phyloP scores from a whole-genome alignment of 2,113 vertebrate species.

The Spea multiplicata region DNA sequence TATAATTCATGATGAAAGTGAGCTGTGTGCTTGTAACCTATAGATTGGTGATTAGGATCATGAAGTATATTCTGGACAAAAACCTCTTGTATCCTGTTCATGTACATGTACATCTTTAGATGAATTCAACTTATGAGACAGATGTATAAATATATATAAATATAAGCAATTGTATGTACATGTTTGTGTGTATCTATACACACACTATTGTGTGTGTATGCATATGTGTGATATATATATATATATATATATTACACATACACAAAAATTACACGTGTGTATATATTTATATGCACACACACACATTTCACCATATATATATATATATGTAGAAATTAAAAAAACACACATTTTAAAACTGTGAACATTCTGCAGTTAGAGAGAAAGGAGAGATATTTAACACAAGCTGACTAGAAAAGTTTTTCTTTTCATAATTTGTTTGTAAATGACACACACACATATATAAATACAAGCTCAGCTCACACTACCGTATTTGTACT shows the following conservation, averaged over 20 bases:
- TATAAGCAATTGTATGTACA: neutral
- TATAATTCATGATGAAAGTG: neutral
- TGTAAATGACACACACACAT: conserved; percentile 69
- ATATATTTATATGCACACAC: conserved; percentile 60
- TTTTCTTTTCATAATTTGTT: conserved; percentile 75
- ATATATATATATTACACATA: conserved; percentile 68
- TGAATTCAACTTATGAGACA: conserved; percentile 71
- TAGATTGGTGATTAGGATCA: neutral
- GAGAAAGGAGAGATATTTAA: conserved; percentile 39
- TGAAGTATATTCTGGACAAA: conserved; percentile 16
- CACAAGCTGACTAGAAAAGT: conserved; percentile 73
- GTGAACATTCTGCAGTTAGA: conserved; percentile 64
- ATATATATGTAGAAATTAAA: conserved; percentile 24
- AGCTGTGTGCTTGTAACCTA: neutral
- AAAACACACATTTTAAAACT: conserved; percentile 74
- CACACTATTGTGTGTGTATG: neutral
- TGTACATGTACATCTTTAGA: conserved; percentile 61
- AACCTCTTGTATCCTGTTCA: neutral
- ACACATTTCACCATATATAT: neutral
- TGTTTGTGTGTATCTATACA: neutral
- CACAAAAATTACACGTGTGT: conserved; percentile 55
- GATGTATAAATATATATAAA: neutral
- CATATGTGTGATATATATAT: conserved; percentile 72
- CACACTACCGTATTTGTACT: conserved; percentile 60
- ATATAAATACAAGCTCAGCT: conserved; percentile 61